Percentiles rank a stretch among this genome's conserved stretches.
Conservation (phyloP, 2,113 vertebrate species). For the Menura novaehollandiae region DNA sequence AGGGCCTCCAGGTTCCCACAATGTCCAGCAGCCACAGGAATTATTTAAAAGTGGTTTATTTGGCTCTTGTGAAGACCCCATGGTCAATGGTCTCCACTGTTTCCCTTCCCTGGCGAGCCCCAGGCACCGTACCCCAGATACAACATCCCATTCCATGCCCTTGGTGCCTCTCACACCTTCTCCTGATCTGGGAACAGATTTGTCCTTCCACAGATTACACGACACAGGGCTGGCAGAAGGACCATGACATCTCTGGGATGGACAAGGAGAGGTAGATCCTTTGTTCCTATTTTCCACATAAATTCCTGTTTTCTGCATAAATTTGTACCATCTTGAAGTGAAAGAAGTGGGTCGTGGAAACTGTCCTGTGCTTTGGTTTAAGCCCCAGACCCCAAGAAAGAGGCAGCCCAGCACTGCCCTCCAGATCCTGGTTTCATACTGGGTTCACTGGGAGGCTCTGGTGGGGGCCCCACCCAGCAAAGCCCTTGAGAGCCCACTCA, state of each 20-base stretch:
- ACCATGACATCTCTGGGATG: rapidly evolving
- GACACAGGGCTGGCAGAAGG: neutral
- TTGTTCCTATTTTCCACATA: neutral
- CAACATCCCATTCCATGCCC: rapidly evolving
- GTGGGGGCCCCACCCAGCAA: neutral
- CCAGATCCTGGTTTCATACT: neutral
- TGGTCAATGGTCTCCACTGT: rapidly evolving
- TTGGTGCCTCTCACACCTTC: neutral
- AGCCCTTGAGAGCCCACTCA: neutral
- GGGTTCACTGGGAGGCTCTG: neutral
- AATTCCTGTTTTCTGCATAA: rapidly evolving
- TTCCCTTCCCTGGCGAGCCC: neutral
- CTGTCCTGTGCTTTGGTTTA: neutral
- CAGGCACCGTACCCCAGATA: rapidly evolving
- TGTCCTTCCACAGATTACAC: neutral
- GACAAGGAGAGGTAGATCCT: neutral
- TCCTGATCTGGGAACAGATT: neutral
- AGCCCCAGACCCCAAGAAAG: neutral
- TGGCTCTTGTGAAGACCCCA: neutral
- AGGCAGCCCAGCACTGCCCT: neutral
- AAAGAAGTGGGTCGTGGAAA: neutral
- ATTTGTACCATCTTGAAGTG: neutral
- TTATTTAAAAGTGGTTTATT: neutral
- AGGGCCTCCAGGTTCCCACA: rapidly evolving
- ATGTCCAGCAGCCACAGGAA: rapidly evolving